Percentiles rank a stretch among this genome's conserved stretches.
Evolutionary conservation across 2,113 vertebrate species (phyloP).

Genomic region (Myxocyprinus asiaticus): DNA sequence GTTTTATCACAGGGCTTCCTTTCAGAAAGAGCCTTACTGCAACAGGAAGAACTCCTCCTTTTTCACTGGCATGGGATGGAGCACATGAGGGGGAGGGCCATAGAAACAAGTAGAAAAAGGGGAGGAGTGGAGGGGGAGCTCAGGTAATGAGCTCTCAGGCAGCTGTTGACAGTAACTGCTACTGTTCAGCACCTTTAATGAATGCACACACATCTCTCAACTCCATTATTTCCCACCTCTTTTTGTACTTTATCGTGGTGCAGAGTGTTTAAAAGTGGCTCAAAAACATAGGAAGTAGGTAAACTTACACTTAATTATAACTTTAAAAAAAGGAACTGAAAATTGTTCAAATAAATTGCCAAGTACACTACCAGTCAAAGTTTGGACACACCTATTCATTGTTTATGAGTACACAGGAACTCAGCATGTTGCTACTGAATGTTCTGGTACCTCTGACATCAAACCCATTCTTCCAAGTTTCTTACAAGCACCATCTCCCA

Average conservation of each 20-base stretch:
- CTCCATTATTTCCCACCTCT: neutral
- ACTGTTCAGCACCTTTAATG: conserved; percentile 65
- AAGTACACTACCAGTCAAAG: too few relatives aligned
- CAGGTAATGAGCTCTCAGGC: conserved; percentile 72
- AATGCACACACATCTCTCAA: conserved; percentile 48
- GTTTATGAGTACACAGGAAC: too few relatives aligned
- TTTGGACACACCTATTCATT: too few relatives aligned
- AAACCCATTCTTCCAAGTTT: too few relatives aligned
- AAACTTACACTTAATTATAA: too few relatives aligned
- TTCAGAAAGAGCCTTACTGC: conserved; percentile 54
- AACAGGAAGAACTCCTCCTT: conserved; percentile 50
- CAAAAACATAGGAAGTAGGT: too few relatives aligned
- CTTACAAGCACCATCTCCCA: too few relatives aligned
- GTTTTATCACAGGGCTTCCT: conserved; percentile 57
- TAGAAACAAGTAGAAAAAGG: neutral
- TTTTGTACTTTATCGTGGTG: neutral
- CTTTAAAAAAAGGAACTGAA: too few relatives aligned
- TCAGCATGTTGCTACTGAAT: too few relatives aligned
- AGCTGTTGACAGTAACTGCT: conserved; percentile 70
- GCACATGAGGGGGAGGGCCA: neutral
- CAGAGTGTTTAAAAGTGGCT: neutral
- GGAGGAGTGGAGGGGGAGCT: conserved; percentile 16
- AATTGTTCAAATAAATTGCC: too few relatives aligned
- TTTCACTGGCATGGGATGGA: conserved; percentile 32
- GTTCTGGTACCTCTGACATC: too few relatives aligned